These are phyloP conservation scores for Habrosyne pyritoides DNA, from an alignment of 2,888 invertebrate genomes.

Conservation along the genomic window DNA sequence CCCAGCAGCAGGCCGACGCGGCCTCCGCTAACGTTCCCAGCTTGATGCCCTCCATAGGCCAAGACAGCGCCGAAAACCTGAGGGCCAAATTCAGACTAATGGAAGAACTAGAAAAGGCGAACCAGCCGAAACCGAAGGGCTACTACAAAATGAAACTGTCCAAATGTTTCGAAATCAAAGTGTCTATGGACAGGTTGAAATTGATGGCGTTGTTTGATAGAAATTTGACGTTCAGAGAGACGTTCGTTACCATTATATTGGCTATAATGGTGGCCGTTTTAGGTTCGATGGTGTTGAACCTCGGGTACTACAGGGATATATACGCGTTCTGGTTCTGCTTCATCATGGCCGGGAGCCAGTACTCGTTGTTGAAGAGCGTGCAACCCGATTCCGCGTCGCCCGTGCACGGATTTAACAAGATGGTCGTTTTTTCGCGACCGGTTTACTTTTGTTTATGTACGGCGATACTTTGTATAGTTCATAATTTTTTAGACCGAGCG, in stretches of 20 bases:
- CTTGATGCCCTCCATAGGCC: conserved; percentile 81
- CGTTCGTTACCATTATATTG: conserved; percentile 90
- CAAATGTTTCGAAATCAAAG: conserved; percentile 88
- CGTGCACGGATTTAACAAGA: conserved; percentile 98
- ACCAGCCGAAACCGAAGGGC: conserved; percentile 81
- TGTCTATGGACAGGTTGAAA: conserved; percentile 96
- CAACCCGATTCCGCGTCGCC: conserved; percentile 99
- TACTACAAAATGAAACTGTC: conserved; percentile 91
- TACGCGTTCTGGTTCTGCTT: conserved; percentile 97
- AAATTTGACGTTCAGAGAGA: conserved; percentile 92
- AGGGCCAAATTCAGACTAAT: conserved; percentile 83
- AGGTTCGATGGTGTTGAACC: conserved; percentile 91
- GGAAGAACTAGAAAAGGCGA: conserved; percentile 81
- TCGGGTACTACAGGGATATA: conserved; percentile 95
- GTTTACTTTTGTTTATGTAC: conserved; percentile 96
- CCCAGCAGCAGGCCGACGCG: conserved; percentile 58
- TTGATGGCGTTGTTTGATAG: conserved; percentile 96
- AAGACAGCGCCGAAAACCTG: conserved; percentile 82
- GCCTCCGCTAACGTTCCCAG: conserved; percentile 64
- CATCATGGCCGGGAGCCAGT: conserved; percentile 99
- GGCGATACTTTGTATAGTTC: conserved; percentile 75
- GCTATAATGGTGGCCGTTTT: conserved; percentile 93
- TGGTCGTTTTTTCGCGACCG: conserved; percentile 96
- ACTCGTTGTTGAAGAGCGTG: conserved; percentile 97
- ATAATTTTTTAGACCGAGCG: conserved; percentile 64